Evolutionary conservation across 2,888 invertebrate genomes (phyloP).

Genomic region (Aleiodes alternator): DNA sequence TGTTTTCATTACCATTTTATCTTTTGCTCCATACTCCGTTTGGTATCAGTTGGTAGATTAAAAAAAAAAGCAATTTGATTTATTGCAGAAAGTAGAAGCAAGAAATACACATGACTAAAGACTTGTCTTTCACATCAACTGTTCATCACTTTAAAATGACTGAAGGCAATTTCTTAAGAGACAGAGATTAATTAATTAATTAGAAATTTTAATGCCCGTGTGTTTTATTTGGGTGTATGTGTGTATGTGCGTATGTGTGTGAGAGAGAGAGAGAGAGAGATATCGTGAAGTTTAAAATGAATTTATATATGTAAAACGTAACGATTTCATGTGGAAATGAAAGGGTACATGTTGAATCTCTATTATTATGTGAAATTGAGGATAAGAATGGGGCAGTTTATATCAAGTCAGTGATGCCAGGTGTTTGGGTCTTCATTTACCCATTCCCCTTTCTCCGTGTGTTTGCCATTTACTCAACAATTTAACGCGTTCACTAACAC

Average conservation of each 20-base stretch:
- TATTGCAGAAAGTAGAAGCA: slow-evolving; percentile 59
- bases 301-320: slow-evolving; percentile 10
- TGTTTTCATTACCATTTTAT: slow-evolving; percentile 73
- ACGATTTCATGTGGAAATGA: slow-evolving; percentile 21
- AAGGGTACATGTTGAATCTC: slow-evolving; percentile 29
- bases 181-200: slow-evolving; percentile 33
- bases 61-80: slow-evolving; percentile 71
- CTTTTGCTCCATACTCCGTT: slow-evolving; percentile 48
- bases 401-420: slow-evolving; percentile 27
- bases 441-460: not conserved
- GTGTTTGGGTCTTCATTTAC: slow-evolving; percentile 31
- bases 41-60: slow-evolving; percentile 31
- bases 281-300: slow-evolving; percentile 9
- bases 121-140: not conserved
- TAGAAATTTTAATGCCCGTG: slow-evolving; percentile 16
- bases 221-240: too few relatives aligned
- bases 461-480: slow-evolving; percentile 26
- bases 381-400: slow-evolving; percentile 12
- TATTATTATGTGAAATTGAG: slow-evolving; percentile 35
- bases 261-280: too few relatives aligned
- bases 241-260: too few relatives aligned
- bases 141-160: not conserved
- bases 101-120: not conserved
- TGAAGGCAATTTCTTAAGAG: too few relatives aligned
- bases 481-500: slow-evolving; percentile 28